These are phyloP conservation scores for Drosophila athabasca DNA, from an alignment of 1,140 invertebrate species.

Conservation along the genomic window DNA sequence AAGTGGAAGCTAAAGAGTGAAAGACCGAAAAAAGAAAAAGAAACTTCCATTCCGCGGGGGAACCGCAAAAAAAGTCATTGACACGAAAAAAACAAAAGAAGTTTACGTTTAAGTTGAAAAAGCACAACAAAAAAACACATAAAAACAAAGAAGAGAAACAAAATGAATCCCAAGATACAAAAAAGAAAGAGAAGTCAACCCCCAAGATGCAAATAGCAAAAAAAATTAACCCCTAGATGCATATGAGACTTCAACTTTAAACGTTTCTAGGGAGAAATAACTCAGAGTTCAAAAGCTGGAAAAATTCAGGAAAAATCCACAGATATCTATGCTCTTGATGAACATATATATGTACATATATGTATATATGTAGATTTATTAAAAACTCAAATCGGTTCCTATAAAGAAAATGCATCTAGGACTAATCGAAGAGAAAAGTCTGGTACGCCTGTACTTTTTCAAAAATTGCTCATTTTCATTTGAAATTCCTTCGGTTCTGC, in stretches of 20 bases:
- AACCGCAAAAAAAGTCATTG: slow-evolving; percentile 67
- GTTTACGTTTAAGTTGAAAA: slow-evolving; percentile 16
- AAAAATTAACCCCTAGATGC: slow-evolving; percentile 44
- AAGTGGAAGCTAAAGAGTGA: slow-evolving; percentile 12
- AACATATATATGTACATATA: no score
- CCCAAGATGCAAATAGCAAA: no score
- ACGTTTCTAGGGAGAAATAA: background rate
- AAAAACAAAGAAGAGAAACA: slow-evolving; percentile 12
- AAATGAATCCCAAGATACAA: background rate
- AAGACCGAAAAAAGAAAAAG: slow-evolving; percentile 44
- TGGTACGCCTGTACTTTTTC: no score
- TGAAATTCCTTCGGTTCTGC: no score
- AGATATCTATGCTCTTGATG: no score
- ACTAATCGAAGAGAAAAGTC: no score
- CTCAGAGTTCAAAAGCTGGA: no score
- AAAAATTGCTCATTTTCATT: no score
- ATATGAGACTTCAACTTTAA: slow-evolving; percentile 51
- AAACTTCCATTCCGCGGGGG: slow-evolving; percentile 57
- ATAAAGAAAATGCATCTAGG: no score
- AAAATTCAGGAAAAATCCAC: no score
- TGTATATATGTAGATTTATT: no score
- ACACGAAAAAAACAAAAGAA: slow-evolving; percentile 57
- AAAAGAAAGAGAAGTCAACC: slow-evolving; percentile 22
- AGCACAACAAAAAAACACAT: slow-evolving; percentile 18
- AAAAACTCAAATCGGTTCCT: no score